Base-by-base conservation (phyloP, 2,888 invertebrate species). In the Dinocampus coccinellae region DNA sequence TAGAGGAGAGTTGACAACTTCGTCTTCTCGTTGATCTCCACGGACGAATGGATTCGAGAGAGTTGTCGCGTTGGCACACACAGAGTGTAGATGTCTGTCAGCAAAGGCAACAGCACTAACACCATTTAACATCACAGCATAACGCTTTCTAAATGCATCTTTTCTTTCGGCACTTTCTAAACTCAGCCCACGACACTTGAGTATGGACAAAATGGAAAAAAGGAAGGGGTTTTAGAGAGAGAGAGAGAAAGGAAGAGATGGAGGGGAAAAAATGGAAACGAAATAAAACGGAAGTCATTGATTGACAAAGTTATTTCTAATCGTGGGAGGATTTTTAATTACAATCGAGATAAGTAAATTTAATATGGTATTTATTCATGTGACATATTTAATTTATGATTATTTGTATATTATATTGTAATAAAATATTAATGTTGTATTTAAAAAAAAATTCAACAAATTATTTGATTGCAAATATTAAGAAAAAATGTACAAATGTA, bases 111-210 rank as follows among this genome's bases (percentile, higher is more conserved):
- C 16, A 20, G 4, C 60, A 47, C 47, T 16, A 16, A 47, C 47
- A 16, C 47, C 16, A 47, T 47, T 16, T 9, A 47, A 47, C 47
- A 47, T 20, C 55, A 16, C 62, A 73, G 79, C 81, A 81, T 79
- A 80, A 77, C 81, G 79, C 83, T 83, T 83, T 83, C 83, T 83
- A 83, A 83, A 83, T 81, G 80, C 79, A 82, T 81, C 78, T 75
- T 63, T 60, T 62, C 62, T 62, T 62, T 36, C 34, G 42, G 62
- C 39, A 62, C 62, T 62, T 62, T 62, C 62, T 62, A 62, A 62
- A 62, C 24, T 39, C 62, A 62, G n/a, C 62, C 26, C 62, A 42
- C 62, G 42, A 24, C 47, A 47, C 16, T 47, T 47, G n/a, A 39
- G 0, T 20, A n/a, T 13, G 13, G 39, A 34, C n/a, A 22, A 13